Evolutionary conservation across 92 coral and sea anemone genomes (phyloP), one percentile per base, ranked within the genome.

Genomic region (Scolanthus callimorphus): DNA sequence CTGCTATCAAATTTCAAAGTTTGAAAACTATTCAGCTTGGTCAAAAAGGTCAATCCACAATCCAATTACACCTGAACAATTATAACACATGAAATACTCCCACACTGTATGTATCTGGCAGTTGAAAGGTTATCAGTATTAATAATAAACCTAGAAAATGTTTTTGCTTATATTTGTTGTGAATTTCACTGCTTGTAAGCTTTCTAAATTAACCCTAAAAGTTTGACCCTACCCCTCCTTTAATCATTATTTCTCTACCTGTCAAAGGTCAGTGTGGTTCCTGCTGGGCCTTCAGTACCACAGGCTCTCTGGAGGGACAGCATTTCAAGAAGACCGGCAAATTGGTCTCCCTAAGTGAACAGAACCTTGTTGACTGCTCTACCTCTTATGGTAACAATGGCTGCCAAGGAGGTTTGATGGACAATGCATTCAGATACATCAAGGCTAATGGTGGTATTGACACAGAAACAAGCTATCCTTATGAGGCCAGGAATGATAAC

Each of bases 261-360:
- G n/a, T n/a, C n/a, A n/a, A 48, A 86, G 97, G 86, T 29, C 67
- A 31, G 17, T 67, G 86, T 64, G 97, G 95, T 8, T 48, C 80
- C 0, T 81, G 86, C 53, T 85, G 97, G 97, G 71, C 95, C 25
- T 85, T 72, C 84, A 81, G 97, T 39, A 86, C 92, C 49, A 90
- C 97, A 23, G 97, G 97, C 11, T 81, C 97, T 20, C 74, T 90
- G 24, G 97, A 90, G 44, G 86, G 95, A 60, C 97, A 81, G 39
- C 85, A 90, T 59, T 88, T 83, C 75, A 90, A 81, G 74, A 69
- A 86, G 39, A 81, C 89, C 4, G 95, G 97, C 44, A 73, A 75
- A 27, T 84, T 90, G 25, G 94, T 85, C 22, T 69, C 97, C 23
- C 90, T 90, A 47, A 90, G 97, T 47, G 89, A 90, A 65, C 87